These are phyloP conservation scores for Neelides folsomi DNA, from an alignment of 2,888 invertebrate species.

Conservation along the genomic window DNA sequence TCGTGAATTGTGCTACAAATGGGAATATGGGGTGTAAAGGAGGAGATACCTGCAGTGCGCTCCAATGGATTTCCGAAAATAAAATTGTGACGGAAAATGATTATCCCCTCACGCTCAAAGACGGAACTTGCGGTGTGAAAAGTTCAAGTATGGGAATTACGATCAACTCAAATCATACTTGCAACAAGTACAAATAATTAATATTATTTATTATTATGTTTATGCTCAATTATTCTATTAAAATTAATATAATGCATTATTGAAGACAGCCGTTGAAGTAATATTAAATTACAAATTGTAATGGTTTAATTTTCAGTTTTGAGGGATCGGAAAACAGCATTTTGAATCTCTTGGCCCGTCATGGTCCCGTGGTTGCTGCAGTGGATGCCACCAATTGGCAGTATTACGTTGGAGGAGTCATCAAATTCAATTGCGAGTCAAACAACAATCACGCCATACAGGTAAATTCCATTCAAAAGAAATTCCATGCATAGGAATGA, in stretches of 20 bases:
- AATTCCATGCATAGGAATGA: no score
- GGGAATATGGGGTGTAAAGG: constrained; percentile 63
- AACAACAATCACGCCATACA: constrained; percentile 65
- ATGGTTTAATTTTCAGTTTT: constrained; percentile 42
- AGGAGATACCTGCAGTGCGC: constrained; percentile 64
- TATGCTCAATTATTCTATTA: neutral
- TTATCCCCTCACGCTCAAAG: constrained; percentile 29
- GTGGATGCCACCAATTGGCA: constrained; percentile 77
- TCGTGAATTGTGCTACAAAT: constrained; percentile 64
- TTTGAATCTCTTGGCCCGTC: constrained; percentile 46
- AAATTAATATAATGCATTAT: constrained; percentile 6
- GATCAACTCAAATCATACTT: constrained; percentile 46
- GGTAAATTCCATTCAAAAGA: constrained; percentile 11
- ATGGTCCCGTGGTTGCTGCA: constrained; percentile 66
- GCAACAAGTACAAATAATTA: constrained; percentile 49
- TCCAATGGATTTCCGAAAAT: constrained; percentile 50
- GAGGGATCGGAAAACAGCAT: constrained; percentile 52
- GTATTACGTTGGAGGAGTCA: constrained; percentile 69
- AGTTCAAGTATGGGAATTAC: constrained; percentile 39
- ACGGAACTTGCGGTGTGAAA: constrained; percentile 18
- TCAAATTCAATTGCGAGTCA: constrained; percentile 61
- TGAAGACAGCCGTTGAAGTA: no score
- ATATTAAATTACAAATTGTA: no score
- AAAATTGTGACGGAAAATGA: constrained; percentile 23
- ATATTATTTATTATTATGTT: constrained; percentile 19